Conservation (phyloP, 2,113 vertebrate species). For the Lipophrys pholis region DNA sequence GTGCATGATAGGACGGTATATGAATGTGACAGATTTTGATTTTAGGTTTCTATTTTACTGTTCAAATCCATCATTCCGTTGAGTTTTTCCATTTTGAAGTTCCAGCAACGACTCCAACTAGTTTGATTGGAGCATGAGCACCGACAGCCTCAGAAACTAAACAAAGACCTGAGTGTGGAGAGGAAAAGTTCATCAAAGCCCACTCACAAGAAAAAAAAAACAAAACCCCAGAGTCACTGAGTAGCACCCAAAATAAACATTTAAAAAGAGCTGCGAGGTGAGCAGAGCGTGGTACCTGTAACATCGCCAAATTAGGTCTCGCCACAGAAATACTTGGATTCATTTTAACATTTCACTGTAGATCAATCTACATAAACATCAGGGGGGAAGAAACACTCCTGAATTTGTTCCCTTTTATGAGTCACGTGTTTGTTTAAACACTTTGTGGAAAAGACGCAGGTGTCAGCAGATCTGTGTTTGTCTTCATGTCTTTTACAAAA, state of each 20-base stretch:
- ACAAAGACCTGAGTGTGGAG: not conserved
- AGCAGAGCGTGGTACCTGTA: too few species aligned
- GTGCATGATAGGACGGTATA: too few species aligned
- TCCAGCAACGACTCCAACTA: not conserved
- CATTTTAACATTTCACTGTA: not conserved
- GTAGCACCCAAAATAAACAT: not conserved
- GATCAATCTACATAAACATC: not conserved
- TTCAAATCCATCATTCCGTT: not conserved
- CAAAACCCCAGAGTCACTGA: not conserved
- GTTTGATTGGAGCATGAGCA: not conserved
- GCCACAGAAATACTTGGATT: too few species aligned
- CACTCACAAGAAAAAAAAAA: not conserved
- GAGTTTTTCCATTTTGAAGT: not conserved
- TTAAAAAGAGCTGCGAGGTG: not conserved
- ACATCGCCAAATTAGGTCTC: too few species aligned
- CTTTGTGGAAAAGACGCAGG: not conserved
- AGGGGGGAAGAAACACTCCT: not conserved
- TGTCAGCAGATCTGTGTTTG: slow-evolving; percentile 3
- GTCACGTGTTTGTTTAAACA: not conserved
- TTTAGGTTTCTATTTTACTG: not conserved
- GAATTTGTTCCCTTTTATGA: not conserved
- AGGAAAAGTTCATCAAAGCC: not conserved
- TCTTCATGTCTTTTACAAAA: slow-evolving; percentile 17
- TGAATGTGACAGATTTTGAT: too few species aligned
- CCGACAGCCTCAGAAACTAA: not conserved